These are phyloP conservation scores for Neodiprion fabricii DNA, from an alignment of 1,140 invertebrate species.

Conservation along the genomic window DNA sequence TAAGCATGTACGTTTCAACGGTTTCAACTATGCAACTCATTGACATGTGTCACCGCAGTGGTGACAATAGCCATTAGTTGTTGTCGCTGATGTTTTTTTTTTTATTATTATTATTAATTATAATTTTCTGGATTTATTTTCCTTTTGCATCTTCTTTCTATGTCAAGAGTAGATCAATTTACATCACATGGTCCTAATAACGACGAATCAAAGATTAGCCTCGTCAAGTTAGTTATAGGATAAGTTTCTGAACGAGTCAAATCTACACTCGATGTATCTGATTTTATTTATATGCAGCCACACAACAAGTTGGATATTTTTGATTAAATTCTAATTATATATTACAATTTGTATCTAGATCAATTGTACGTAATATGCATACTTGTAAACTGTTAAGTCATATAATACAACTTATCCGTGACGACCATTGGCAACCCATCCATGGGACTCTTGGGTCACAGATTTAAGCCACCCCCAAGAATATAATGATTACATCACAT, in stretches of 20 bases:
- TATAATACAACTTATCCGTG: neutral
- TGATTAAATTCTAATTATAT: neutral
- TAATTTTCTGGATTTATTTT: too few relatives aligned
- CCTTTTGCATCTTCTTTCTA: too few relatives aligned
- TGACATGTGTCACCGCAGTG: too few relatives aligned
- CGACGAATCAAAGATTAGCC: too few relatives aligned
- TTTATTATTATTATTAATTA: too few relatives aligned
- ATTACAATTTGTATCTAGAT: neutral
- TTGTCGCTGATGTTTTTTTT: too few relatives aligned
- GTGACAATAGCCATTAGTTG: too few relatives aligned
- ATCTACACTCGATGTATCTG: neutral
- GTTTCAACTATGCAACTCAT: too few relatives aligned
- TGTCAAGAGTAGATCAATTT: too few relatives aligned
- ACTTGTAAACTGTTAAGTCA: neutral
- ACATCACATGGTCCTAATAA: too few relatives aligned
- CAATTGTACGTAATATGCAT: neutral
- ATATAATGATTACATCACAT: neutral
- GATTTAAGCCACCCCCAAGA: neutral
- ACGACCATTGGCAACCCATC: neutral
- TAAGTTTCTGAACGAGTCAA: neutral
- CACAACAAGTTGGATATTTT: neutral
- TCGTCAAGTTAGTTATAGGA: neutral
- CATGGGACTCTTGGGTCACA: neutral
- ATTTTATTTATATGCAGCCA: neutral
- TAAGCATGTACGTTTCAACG: too few relatives aligned